A percentile compares a stretch with the other conserved stretches of the same genome.
Evolutionary conservation across 1,140 invertebrate species (phyloP).

Genomic region (Dreissena polymorpha): DNA sequence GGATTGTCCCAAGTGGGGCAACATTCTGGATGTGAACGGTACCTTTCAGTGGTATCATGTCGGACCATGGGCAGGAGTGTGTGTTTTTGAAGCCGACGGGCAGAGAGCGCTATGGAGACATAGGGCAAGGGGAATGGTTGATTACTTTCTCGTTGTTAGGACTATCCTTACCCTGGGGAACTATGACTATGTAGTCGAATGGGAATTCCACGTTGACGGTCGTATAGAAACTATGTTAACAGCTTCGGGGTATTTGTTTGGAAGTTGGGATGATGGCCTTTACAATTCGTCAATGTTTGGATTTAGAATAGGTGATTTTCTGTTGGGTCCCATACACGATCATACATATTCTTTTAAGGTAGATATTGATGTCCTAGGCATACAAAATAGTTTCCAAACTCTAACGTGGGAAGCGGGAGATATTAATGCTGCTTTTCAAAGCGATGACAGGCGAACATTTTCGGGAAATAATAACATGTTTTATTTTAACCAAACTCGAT

Average conservation of each 20-base stretch:
- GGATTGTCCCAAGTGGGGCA: conserved; percentile 72
- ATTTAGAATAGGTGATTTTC: conserved; percentile 47
- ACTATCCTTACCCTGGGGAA: conserved; percentile 65
- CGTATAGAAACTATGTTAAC: conserved; percentile 40
- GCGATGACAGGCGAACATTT: neutral
- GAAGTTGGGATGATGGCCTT: conserved; percentile 19
- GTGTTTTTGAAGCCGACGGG: conserved; percentile 72
- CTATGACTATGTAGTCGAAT: conserved; percentile 75
- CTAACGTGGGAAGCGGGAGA: conserved; percentile 43
- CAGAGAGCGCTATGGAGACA: conserved; percentile 64
- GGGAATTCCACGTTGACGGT: conserved; percentile 66
- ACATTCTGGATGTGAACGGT: conserved; percentile 60
- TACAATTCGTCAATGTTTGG: conserved; percentile 49
- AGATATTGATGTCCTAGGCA: conserved; percentile 63
- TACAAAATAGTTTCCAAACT: conserved; percentile 61
- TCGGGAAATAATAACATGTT: conserved; percentile 9
- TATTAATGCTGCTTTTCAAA: conserved; percentile 21
- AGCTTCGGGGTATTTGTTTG: conserved; percentile 56
- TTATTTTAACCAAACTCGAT: conserved; percentile 37
- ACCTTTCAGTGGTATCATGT: conserved; percentile 45
- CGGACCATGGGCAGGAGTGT: conserved; percentile 62
- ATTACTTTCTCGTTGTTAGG: conserved; percentile 65
- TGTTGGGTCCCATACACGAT: conserved; percentile 63
- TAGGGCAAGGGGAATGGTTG: conserved; percentile 57
- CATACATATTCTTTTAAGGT: conserved; percentile 69